Conservation (phyloP, 2,797 vertebrate genomes). For the Labroides dimidiatus region DNA sequence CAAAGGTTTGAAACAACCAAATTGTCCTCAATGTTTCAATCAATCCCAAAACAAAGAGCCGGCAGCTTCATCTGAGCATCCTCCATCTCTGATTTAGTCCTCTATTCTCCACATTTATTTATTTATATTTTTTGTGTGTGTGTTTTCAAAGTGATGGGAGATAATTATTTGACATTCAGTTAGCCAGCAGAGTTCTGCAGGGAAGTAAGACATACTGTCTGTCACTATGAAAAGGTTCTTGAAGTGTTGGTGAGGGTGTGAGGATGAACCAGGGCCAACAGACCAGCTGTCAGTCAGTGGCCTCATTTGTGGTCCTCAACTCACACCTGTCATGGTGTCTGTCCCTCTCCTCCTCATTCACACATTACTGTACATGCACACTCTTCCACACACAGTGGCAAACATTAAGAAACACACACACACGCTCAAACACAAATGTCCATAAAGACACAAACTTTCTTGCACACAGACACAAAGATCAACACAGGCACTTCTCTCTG, state of each 20-base stretch:
- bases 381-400: slow-evolving; percentile 2
- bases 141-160: slow-evolving; percentile 41
- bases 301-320: slow-evolving; percentile 70
- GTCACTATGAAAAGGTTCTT: slow-evolving; percentile 61
- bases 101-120: slow-evolving; percentile 65
- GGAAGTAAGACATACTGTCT: slow-evolving; percentile 69
- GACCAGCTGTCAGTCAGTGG: slow-evolving; percentile 69
- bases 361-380: not conserved
- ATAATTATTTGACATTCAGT: slow-evolving; percentile 71
- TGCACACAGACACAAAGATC: slow-evolving; percentile 8
- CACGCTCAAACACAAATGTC: slow-evolving; percentile 2
- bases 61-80: slow-evolving; percentile 29
- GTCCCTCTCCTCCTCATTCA: not conserved
- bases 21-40: slow-evolving; percentile 50
- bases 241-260: slow-evolving; percentile 47
- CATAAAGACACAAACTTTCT: slow-evolving; percentile 7
- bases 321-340: slow-evolving; percentile 61
- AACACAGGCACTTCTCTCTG: slow-evolving; percentile 31
- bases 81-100: slow-evolving; percentile 26
- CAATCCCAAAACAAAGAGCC: slow-evolving; percentile 40
- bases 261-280: slow-evolving; percentile 64
- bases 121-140: slow-evolving; percentile 26
- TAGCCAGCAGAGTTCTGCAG: slow-evolving; percentile 57
- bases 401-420: not conserved
- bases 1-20: slow-evolving; percentile 23